A percentile compares a stretch with the other conserved stretches of the same genome.
Evolutionary conservation across 2,888 invertebrate species (phyloP).

Genomic region (Micoletzkya japonica): DNA sequence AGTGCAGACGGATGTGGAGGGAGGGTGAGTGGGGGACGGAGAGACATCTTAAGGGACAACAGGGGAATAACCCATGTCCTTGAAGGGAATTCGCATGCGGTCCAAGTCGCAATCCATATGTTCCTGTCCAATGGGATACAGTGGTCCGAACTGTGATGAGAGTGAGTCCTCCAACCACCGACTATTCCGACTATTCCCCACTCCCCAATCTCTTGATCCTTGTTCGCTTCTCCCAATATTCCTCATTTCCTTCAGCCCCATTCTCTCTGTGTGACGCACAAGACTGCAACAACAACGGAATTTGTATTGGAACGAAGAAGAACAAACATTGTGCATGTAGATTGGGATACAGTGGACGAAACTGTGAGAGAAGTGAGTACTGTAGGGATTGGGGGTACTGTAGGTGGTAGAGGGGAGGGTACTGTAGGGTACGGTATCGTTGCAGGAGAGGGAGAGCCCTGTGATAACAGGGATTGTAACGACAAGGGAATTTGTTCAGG

Average conservation of each 20-base stretch:
- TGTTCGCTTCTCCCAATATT: not conserved
- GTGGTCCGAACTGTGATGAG: conserved; percentile 15
- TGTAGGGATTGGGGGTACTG: not conserved
- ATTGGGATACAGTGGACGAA: conserved; percentile 43
- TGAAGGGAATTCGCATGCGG: conserved; percentile 16
- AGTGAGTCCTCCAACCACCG: not conserved
- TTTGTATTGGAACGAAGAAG: conserved; percentile 50
- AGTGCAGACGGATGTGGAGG: too few species aligned
- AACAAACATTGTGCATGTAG: conserved; percentile 43
- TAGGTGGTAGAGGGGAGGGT: not conserved
- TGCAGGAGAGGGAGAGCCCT: conserved; percentile 48
- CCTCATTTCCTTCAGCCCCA: conserved; percentile 30
- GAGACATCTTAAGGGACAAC: not conserved
- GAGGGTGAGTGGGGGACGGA: too few species aligned
- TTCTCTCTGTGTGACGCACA: conserved; percentile 48
- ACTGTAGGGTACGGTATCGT: not conserved
- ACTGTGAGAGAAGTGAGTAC: conserved; percentile 39
- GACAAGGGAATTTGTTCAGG: conserved; percentile 49
- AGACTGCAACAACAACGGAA: conserved; percentile 55
- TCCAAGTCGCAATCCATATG: conserved; percentile 18
- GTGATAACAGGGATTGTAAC: conserved; percentile 51
- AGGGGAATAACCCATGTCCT: not conserved
- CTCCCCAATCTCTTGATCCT: not conserved
- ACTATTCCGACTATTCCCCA: not conserved
- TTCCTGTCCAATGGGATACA: conserved; percentile 21